phyloP scores from a whole-genome alignment of 2,797 vertebrate genomes.

The Psittacula echo region DNA sequence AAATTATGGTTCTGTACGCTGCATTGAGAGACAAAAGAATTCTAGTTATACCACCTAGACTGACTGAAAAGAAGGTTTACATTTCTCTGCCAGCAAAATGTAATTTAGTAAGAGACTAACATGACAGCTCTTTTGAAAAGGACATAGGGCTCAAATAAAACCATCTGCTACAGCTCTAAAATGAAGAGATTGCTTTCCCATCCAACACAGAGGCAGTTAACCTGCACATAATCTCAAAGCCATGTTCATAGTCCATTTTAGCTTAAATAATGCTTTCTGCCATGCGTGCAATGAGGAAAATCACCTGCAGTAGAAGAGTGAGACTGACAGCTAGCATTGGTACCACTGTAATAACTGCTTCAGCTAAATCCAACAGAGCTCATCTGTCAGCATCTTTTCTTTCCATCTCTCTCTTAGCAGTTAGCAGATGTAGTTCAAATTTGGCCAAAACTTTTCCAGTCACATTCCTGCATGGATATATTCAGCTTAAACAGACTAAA shows the following conservation, averaged over 20 bases:
- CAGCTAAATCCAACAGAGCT: background rate
- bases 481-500: background rate
- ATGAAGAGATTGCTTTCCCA: background rate
- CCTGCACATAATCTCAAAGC: background rate
- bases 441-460: background rate
- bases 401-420: background rate
- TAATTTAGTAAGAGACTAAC: conserved; percentile 15
- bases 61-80: background rate
- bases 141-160: conserved; percentile 38
- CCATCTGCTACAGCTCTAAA: conserved; percentile 43
- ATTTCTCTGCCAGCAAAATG: conserved; percentile 17
- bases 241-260: background rate
- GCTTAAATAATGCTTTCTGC: conserved; percentile 7
- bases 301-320: conserved; percentile 2
- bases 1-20: background rate
- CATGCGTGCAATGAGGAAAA: background rate
- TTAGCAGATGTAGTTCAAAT: background rate
- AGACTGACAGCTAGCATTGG: background rate
- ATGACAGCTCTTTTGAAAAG: conserved; percentile 28
- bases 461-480: background rate
- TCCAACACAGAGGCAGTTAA: background rate
- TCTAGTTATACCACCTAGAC: background rate
- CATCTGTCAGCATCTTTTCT: too few relatives aligned
- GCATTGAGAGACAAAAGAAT: background rate
- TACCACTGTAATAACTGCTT: background rate